Base-by-base conservation (phyloP, 2,888 invertebrate species). In the Sesia apiformis region DNA sequence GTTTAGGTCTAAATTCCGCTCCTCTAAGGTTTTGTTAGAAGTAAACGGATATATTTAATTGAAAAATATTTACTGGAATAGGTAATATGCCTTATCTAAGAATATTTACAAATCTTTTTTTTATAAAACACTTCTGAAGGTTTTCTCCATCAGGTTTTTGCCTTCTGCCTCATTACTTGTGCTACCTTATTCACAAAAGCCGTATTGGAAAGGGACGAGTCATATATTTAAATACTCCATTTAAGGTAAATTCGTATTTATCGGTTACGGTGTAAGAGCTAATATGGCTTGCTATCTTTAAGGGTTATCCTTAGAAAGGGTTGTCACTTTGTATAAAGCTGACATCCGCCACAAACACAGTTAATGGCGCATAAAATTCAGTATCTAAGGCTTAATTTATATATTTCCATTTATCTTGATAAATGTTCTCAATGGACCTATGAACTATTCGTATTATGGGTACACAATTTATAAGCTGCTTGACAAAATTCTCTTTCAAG, bases 341-440 rank as follows among this genome's bases (percentile, higher is more conserved):
- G 79, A 83, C 77, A 75, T 74, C 7, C 65, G 72, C 77, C 81
- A 74, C 79, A 79, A 82, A 80, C 78, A 78, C 78, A 80, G 78
- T 78, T 81, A 83, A 84, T 84, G 83, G 80, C 73, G 81, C 80
- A 81, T 84, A 79, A 82, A 84, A 84, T 84, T 81, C 76, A 63
- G 71, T 76, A 76, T 38, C 8, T 46, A 38, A 50, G 50, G 50
- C 50, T 38, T 38, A 50, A 39, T 50, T 50, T 38, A 39, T 74
- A 72, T 60, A 59, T 76, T 79, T 70, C 78, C 76, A 71, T 77
- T 77, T 72, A 50, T 46, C 8, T n/a, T 46, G 46, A 46, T 46
- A 46, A 46, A 46, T 46, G 23, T 46, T 46, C 46, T 46, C 46
- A 8, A 46, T 46, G 46, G 23, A 46, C 8, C 46, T 23, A 23